A percentile compares a stretch with the other conserved stretches of the same genome.
These are phyloP conservation scores for Lymantria monacha DNA, from an alignment of 2,888 invertebrate genomes.

Conservation along the genomic window DNA sequence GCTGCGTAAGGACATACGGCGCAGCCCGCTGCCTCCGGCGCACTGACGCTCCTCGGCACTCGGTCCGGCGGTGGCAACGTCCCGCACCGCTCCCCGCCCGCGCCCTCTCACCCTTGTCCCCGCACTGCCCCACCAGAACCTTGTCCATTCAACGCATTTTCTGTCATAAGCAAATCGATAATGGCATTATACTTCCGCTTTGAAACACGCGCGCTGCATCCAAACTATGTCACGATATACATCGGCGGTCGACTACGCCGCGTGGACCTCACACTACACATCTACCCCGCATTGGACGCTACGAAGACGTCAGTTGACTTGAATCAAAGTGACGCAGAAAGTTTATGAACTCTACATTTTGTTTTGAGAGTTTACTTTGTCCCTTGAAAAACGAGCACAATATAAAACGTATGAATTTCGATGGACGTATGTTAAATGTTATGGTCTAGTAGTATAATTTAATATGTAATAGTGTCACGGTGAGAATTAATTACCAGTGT, in stretches of 20 bases:
- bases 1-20: conserved; percentile 70
- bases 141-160: conserved; percentile 79
- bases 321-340: conserved; percentile 17
- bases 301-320: conserved; percentile 15
- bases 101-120: conserved; percentile 27
- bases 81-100: conserved; percentile 30
- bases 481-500: conserved; percentile 9
- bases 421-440: not conserved
- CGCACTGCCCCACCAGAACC: conserved; percentile 43
- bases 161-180: conserved; percentile 81
- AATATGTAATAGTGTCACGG: conserved; percentile 13
- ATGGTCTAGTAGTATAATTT: conserved; percentile 3
- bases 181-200: conserved; percentile 80
- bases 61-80: conserved; percentile 23
- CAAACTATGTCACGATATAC: conserved; percentile 62
- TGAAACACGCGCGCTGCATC: conserved; percentile 73
- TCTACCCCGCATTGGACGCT: conserved; percentile 12
- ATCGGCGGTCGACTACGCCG: conserved; percentile 22
- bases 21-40: conserved; percentile 71
- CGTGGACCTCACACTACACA: conserved; percentile 6
- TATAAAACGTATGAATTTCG: not conserved
- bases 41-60: conserved; percentile 44
- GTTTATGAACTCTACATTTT: conserved; percentile 23
- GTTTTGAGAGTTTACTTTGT: conserved; percentile 10
- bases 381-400: not conserved